A percentile compares a stretch with the other conserved stretches of the same genome.
Conservation (phyloP, 2,113 vertebrate species). For the Aphyosemion australe region DNA sequence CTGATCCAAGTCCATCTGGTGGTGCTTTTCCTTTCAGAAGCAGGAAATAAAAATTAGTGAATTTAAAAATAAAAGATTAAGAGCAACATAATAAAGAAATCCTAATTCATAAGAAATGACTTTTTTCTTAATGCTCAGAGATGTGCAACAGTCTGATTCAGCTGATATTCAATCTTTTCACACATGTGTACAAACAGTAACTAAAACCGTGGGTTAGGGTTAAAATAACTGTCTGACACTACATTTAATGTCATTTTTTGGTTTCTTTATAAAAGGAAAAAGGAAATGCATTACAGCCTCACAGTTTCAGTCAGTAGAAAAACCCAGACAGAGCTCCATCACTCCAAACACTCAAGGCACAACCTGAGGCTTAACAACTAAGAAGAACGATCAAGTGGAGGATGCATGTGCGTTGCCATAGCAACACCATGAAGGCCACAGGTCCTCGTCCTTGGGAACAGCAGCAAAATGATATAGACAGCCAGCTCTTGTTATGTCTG, state of each 20-base stretch:
- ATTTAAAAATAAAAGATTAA: no score
- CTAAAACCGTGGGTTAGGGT: no score
- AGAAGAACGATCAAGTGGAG: not conserved
- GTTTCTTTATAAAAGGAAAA: not conserved
- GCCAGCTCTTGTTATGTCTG: constrained; percentile 14
- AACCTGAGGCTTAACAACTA: constrained; percentile 6
- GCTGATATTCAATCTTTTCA: no score
- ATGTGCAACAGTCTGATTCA: no score
- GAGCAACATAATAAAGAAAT: no score
- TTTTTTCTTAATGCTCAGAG: no score
- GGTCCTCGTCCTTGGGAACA: constrained; percentile 28
- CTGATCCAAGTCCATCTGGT: no score
- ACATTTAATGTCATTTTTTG: not conserved
- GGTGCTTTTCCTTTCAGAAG: no score
- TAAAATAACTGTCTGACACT: not conserved
- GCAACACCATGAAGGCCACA: constrained; percentile 47
- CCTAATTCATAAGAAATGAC: no score
- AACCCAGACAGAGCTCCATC: not conserved
- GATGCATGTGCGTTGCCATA: constrained; percentile 31
- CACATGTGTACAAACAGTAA: no score
- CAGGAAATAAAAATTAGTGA: no score
- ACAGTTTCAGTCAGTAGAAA: not conserved
- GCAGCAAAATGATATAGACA: constrained; percentile 9
- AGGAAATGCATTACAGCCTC: not conserved
- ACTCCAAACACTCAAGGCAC: constrained; percentile 18